These are phyloP conservation scores for Rhagonycha lutea DNA, from an alignment of 2,888 invertebrate genomes.

Conservation along the genomic window DNA sequence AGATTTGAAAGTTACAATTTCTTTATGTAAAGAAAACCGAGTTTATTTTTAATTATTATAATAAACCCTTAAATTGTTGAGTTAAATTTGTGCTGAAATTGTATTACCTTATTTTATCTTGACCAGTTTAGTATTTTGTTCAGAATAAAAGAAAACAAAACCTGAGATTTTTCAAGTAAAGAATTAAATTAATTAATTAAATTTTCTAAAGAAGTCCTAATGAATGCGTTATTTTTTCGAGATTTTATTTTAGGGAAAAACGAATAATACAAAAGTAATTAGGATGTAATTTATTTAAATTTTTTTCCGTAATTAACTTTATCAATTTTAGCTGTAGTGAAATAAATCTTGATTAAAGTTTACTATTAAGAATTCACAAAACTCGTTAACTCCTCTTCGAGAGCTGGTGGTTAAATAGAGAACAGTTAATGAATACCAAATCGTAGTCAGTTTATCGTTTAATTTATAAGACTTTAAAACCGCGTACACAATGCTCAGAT, in stretches of 20 bases:
- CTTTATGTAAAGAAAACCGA: neutral
- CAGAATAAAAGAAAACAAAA: neutral
- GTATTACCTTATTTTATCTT: neutral
- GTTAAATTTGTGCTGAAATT: neutral
- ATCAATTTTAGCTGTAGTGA: neutral
- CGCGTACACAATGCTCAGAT: neutral
- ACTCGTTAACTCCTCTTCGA: neutral
- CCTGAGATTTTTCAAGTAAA: neutral
- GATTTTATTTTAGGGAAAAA: neutral
- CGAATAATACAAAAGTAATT: neutral
- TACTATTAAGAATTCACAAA: neutral
- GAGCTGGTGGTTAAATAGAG: neutral
- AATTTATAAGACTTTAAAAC: neutral
- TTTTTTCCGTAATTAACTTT: neutral
- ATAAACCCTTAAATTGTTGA: neutral
- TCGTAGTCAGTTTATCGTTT: neutral
- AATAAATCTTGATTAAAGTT: neutral
- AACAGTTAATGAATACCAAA: neutral
- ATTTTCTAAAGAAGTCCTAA: neutral
- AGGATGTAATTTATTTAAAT: neutral
- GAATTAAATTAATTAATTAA: neutral
- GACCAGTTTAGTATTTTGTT: neutral
- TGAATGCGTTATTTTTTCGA: neutral
- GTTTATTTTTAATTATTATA: neutral
- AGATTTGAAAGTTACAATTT: neutral